Percentiles rank a stretch among this genome's conserved stretches.
phyloP scores from a whole-genome alignment of 2,888 invertebrate genomes.

The Neuroscelio doddi region DNA sequence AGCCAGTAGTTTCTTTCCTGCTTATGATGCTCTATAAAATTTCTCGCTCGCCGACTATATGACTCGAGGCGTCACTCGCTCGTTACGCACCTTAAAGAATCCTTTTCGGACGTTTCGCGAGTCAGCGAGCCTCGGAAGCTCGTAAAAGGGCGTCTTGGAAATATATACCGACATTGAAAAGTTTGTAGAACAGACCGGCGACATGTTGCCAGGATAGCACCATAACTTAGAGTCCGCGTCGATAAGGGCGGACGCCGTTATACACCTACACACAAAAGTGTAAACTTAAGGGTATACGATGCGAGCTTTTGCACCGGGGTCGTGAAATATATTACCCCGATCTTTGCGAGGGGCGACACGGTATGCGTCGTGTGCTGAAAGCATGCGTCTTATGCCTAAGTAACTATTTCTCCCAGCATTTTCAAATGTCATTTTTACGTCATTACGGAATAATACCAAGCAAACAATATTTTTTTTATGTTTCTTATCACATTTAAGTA shows the following conservation, averaged over 20 bases:
- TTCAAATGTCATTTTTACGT: conserved; percentile 18
- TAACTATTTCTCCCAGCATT: conserved; percentile 8
- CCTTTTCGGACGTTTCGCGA: conserved; percentile 35
- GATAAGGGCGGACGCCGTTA: conserved; percentile 56
- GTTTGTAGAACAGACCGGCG: conserved; percentile 69
- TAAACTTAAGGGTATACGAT: conserved; percentile 57
- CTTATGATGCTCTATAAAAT: conserved; percentile 19
- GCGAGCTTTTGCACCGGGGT: conserved; percentile 35
- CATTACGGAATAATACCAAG: too few species aligned
- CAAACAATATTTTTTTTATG: too few species aligned
- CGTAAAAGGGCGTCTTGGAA: conserved; percentile 60
- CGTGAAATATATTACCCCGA: conserved; percentile 44
- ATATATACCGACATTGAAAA: conserved; percentile 68
- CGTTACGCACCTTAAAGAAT: conserved; percentile 28
- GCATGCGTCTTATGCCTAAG: conserved; percentile 13
- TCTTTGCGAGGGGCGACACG: conserved; percentile 20
- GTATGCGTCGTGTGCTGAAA: conserved; percentile 12
- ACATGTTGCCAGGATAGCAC: conserved; percentile 69
- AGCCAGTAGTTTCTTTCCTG: not conserved
- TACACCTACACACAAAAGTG: conserved; percentile 52
- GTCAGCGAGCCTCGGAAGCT: conserved; percentile 50
- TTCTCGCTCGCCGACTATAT: conserved; percentile 27
- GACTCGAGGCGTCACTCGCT: conserved; percentile 27
- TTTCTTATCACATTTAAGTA: too few species aligned
- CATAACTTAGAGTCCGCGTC: conserved; percentile 65